Conservation (phyloP, 2,113 vertebrate species). For the Crotalus tigris region DNA sequence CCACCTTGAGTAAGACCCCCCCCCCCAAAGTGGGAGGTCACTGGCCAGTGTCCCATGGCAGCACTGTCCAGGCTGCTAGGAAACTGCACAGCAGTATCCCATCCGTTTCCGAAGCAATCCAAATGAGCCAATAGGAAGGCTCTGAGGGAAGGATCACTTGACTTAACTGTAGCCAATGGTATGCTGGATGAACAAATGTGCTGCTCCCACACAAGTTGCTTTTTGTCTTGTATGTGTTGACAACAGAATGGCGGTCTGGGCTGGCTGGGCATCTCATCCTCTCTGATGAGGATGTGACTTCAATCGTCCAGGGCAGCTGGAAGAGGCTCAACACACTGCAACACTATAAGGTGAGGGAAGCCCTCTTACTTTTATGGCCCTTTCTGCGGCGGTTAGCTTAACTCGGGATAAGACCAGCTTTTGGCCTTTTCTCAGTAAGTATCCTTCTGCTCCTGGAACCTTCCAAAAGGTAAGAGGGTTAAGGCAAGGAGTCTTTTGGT, state of each 20-base stretch:
- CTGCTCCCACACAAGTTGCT: slow-evolving; percentile 4
- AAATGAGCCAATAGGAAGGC: neutral
- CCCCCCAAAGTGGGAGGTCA: neutral
- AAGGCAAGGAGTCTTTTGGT: neutral
- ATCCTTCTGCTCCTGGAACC: neutral
- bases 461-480: neutral
- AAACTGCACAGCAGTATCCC: neutral
- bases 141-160: neutral
- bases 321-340: slow-evolving; percentile 94
- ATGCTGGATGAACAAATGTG: neutral
- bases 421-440: neutral
- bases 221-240: neutral
- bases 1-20: neutral
- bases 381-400: neutral
- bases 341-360: slow-evolving; percentile 88
- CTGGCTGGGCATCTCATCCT: slow-evolving; percentile 94
- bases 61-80: neutral
- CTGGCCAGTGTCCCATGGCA: neutral
- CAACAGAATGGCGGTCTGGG: slow-evolving; percentile 92
- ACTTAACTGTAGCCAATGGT: neutral
- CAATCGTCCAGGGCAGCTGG: slow-evolving; percentile 93
- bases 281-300: slow-evolving; percentile 94
- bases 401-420: neutral
- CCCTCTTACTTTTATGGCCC: neutral
- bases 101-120: neutral